These are phyloP conservation scores for Hephaestus fuliginosus DNA, from an alignment of 2,797 vertebrate genomes.

Conservation along the genomic window DNA sequence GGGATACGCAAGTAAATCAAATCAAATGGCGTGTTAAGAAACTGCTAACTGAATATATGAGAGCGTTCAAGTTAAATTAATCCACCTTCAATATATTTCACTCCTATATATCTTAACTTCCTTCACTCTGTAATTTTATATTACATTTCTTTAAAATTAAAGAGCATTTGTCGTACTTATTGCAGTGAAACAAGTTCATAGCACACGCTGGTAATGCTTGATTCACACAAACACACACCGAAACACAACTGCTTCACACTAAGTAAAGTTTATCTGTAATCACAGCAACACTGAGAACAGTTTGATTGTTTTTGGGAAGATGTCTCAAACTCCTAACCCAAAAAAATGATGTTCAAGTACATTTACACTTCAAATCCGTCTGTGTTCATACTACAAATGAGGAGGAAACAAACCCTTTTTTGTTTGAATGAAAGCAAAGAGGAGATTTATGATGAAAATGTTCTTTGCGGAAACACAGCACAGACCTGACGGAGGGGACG, in stretches of 20 bases:
- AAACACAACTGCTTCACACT: no score
- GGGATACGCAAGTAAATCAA: conserved; percentile 8
- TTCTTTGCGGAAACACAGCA: neutral
- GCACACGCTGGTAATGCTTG: neutral
- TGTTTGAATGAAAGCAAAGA: neutral
- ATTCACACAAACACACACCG: neutral
- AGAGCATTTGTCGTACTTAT: neutral
- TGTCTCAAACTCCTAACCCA: no score
- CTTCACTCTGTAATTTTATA: neutral
- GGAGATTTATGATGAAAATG: neutral
- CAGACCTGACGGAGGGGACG: neutral
- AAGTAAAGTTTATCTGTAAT: no score
- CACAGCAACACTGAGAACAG: no score
- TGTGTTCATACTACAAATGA: neutral
- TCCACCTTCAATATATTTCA: neutral
- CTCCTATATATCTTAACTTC: neutral
- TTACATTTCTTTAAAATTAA: neutral
- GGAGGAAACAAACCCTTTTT: neutral
- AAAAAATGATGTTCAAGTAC: neutral
- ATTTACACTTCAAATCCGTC: neutral
- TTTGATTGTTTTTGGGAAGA: no score
- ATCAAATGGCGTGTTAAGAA: neutral
- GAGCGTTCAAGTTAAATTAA: neutral
- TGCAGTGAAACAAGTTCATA: neutral
- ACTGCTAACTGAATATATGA: neutral